Percentiles rank a stretch among this genome's conserved stretches.
phyloP scores from a whole-genome alignment of 2,113 vertebrate species.

The Trichechus manatus region DNA sequence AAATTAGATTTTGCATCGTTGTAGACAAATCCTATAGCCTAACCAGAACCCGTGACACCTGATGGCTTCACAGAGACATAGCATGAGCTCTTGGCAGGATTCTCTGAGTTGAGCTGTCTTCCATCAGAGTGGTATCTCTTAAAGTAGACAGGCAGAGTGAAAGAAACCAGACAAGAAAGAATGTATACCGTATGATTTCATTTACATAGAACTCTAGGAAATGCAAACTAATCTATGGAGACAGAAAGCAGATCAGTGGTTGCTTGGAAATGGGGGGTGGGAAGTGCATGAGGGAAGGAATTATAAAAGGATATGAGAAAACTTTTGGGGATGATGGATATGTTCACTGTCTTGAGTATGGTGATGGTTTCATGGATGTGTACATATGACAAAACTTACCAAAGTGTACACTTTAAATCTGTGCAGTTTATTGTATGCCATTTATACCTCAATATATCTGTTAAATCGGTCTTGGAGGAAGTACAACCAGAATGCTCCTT shows the following conservation, averaged over 20 bases:
- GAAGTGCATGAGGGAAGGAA: background rate
- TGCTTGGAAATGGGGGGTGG: background rate
- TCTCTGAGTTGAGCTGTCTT: background rate
- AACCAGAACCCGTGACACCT: background rate
- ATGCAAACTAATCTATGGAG: background rate
- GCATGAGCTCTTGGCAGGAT: background rate
- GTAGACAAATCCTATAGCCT: background rate
- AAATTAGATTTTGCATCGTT: background rate
- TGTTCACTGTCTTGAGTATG: rapidly evolving
- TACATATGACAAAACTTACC: background rate
- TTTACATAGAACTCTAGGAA: background rate
- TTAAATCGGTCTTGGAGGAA: background rate
- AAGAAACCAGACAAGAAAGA: background rate
- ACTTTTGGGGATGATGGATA: rapidly evolving
- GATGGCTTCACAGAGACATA: rapidly evolving
- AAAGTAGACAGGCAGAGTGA: background rate
- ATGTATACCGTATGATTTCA: background rate
- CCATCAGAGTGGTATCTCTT: background rate
- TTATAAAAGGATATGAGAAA: too few relatives aligned
- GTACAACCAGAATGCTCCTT: too few relatives aligned
- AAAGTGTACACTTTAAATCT: background rate
- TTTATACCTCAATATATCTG: background rate
- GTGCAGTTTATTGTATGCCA: background rate
- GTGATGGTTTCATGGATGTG: background rate
- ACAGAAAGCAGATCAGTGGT: background rate